These are phyloP conservation scores for Patella depressa DNA, from an alignment of 2,888 invertebrate species.

Conservation along the genomic window DNA sequence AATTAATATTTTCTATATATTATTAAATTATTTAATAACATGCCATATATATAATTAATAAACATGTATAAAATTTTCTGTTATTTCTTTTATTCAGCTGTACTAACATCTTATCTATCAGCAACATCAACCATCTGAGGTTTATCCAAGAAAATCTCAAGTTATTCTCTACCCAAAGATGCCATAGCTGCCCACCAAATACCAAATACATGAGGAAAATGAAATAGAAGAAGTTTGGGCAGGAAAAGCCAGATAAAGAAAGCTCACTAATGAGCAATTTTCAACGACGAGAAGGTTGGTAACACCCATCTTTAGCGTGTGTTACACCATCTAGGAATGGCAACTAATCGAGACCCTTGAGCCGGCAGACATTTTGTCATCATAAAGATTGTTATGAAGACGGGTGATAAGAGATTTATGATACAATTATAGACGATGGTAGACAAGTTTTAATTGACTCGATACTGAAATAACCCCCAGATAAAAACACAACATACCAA, in stretches of 20 bases:
- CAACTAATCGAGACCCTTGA: neutral
- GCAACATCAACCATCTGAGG: too few relatives aligned
- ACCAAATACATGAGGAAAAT: constrained; percentile 14
- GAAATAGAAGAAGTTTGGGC: constrained; percentile 17
- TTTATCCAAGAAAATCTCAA: too few relatives aligned
- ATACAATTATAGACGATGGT: neutral
- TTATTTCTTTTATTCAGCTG: too few relatives aligned
- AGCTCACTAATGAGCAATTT: constrained; percentile 21
- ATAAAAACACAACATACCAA: too few relatives aligned
- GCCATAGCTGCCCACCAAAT: constrained; percentile 3
- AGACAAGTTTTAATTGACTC: neutral
- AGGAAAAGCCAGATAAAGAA: constrained; percentile 12
- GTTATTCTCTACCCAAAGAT: neutral
- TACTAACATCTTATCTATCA: too few relatives aligned
- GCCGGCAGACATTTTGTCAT: neutral
- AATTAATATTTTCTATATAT: too few relatives aligned
- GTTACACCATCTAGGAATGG: neutral
- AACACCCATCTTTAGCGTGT: constrained; percentile 12
- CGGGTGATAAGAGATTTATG: neutral
- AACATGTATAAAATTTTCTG: too few relatives aligned
- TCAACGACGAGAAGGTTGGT: constrained; percentile 6
- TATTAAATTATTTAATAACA: too few relatives aligned
- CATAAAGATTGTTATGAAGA: neutral
- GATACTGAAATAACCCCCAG: too few relatives aligned
- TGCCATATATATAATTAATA: too few relatives aligned